phyloP scores from a whole-genome alignment of 2,113 vertebrate species.

The Agelaius tricolor region DNA sequence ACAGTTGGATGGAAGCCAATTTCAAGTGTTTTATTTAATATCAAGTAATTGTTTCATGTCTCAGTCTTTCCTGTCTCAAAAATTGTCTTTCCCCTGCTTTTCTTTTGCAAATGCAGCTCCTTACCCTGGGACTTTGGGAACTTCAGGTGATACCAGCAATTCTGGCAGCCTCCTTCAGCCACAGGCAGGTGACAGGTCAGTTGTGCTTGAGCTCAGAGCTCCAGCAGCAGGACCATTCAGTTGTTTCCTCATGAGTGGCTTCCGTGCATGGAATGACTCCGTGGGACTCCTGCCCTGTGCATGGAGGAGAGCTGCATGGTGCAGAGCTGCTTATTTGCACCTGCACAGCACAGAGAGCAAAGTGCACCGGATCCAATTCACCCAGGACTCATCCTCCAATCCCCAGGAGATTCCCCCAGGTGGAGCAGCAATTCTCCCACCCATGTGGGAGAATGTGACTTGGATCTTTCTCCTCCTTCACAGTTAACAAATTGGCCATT shows the following conservation, averaged over 20 bases:
- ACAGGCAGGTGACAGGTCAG: background rate
- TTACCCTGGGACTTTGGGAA: background rate
- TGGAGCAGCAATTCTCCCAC: background rate
- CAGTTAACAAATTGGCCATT: conserved; percentile 59
- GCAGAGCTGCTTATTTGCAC: background rate
- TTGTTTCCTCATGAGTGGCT: background rate
- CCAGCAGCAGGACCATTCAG: background rate
- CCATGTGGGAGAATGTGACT: background rate
- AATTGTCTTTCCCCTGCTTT: background rate
- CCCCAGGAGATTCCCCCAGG: background rate
- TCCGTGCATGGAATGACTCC: accelerated
- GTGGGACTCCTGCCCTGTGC: accelerated
- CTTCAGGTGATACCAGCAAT: background rate
- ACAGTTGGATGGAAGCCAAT: background rate
- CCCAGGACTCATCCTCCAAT: background rate
- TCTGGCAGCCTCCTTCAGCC: background rate
- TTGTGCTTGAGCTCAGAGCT: background rate
- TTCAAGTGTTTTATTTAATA: background rate
- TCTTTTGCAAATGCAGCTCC: background rate
- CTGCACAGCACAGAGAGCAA: background rate
- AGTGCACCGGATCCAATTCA: background rate
- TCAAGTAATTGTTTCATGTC: background rate
- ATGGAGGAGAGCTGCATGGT: background rate
- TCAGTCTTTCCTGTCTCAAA: background rate
- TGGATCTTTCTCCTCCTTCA: conserved; percentile 25